These are phyloP conservation scores for Dicerorhinus sumatrensis DNA, from an alignment of 2,113 vertebrate species.

Conservation along the genomic window DNA sequence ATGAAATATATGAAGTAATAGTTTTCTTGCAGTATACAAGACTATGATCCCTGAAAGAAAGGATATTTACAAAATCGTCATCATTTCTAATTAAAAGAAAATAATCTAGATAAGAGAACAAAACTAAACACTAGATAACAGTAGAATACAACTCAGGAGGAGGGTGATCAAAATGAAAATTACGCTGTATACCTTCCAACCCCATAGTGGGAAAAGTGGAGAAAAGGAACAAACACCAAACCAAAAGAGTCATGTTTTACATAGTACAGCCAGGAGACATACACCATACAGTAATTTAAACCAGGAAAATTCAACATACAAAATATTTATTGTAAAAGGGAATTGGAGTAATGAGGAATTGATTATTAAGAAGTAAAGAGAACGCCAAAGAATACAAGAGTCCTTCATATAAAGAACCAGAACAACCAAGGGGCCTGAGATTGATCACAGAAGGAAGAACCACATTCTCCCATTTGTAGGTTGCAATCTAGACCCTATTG, in stretches of 20 bases:
- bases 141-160: neutral
- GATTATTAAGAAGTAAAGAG: neutral
- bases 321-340: neutral
- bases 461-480: accelerated
- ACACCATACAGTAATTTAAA: neutral
- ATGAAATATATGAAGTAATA: neutral
- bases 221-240: neutral
- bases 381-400: neutral
- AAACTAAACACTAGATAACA: neutral
- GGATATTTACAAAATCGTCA: neutral
- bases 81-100: neutral
- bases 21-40: neutral
- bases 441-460: neutral
- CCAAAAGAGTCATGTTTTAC: neutral
- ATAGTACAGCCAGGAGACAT: neutral
- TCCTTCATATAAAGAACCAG: neutral
- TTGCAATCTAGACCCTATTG: accelerated
- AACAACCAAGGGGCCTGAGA: neutral
- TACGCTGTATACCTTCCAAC: neutral
- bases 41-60: neutral
- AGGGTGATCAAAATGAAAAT: neutral
- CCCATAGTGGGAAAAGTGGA: neutral
- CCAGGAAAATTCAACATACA: neutral
- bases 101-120: neutral
- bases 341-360: neutral